Evolutionary conservation across 2,113 vertebrate genomes (phyloP), one percentile per base, ranked within the genome.

Genomic region (Ascaphus truei): DNA sequence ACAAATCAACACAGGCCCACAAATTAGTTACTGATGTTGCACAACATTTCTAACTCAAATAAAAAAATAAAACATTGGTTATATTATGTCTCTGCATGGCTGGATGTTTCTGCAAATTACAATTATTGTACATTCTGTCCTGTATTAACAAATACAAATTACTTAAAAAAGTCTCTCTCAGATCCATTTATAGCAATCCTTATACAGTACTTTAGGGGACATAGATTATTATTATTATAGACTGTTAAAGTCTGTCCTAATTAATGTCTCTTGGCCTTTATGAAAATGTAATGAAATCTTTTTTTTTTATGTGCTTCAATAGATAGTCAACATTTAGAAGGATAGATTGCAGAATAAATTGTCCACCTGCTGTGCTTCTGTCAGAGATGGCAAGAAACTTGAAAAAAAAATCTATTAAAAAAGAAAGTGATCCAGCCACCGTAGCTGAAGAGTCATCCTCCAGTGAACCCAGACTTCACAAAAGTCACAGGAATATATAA

Each of bases 331-430:
- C 51, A 56, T 43, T 43, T 53, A 66, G 62, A 55, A 22, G 50
- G 23, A 34, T 65, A 56, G 27, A 53, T 33, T 26, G 27, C 10
- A 3, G 27, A 55, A 39, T 6, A 34, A 22, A 64, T 7, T 57
- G 53, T 71, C 52, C 73, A 61, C 52, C 5, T 62, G 15, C 16
- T 73, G 31, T 73, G 1, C 4, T 74, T 5, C 31, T 69, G 0
- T 73, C 65, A 71, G 8, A 53, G 31, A 78, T 53, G 7, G 27
- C 5, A 73, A 62, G 8, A 39, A 73, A 50, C 0, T 53, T 10
- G 25, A 79, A 80, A 77, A 69, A 0, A 71, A 75, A 75, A 36
- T 1, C 1, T 25, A 7, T 71, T 74, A 37, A 31, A 62, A 66
- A 23, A 57, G 25, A 73, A 74, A 78, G 71, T 33, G 29, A 75